Conservation (phyloP, 1,140 invertebrate genomes). For the Platorchestia sp. region DNA sequence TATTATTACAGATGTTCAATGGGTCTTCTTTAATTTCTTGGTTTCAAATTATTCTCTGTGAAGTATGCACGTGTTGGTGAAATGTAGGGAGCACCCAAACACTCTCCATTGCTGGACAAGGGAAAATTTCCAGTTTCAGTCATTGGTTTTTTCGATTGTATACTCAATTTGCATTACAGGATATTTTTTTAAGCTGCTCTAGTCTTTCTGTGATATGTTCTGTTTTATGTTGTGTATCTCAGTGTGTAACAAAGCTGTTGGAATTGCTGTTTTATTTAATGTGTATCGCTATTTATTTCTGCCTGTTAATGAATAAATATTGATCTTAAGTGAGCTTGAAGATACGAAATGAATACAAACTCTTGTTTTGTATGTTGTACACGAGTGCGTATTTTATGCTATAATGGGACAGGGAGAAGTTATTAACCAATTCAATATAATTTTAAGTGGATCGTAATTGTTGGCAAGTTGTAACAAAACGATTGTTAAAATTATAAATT, state of each 20-base stretch:
- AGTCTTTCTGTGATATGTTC: constrained; percentile 1
- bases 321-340: not conserved
- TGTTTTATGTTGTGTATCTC: not conserved
- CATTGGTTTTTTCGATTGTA: not conserved
- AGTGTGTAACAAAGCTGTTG: not conserved
- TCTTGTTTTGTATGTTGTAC: not conserved
- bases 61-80: not conserved
- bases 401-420: too few species aligned
- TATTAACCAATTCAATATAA: too few species aligned
- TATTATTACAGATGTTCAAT: too few species aligned
- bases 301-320: not conserved
- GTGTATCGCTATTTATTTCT: not conserved
- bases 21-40: not conserved
- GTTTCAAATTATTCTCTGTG: not conserved
- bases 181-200: not conserved
- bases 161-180: not conserved
- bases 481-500: too few species aligned
- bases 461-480: too few species aligned
- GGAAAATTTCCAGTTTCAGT: not conserved
- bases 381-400: too few species aligned
- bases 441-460: too few species aligned
- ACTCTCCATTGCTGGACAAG: not conserved
- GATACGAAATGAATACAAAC: not conserved
- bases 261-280: not conserved
- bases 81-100: not conserved